Evolutionary conservation across 2,797 vertebrate genomes (phyloP).

Genomic region (Enoplosus armatus): DNA sequence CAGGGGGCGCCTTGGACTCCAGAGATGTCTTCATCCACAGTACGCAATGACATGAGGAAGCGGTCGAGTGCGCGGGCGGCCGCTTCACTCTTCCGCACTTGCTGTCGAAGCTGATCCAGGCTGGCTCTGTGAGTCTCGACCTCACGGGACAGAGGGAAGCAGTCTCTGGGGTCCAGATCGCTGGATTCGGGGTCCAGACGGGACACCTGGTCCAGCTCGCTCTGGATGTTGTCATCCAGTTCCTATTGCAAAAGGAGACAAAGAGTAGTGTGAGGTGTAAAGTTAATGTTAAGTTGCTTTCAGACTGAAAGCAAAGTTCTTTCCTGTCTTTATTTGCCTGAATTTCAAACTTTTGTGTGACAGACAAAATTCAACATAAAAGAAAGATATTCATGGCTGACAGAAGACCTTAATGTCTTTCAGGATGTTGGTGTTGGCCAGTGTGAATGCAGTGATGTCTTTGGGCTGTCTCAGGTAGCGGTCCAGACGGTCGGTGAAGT

Average conservation of each 20-base stretch:
- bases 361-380: neutral
- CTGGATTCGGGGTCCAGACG: constrained; percentile 82
- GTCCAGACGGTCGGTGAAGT: constrained; percentile 84
- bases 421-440: constrained; percentile 82
- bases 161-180: constrained; percentile 86
- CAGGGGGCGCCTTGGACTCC: constrained; percentile 64
- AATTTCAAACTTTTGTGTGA: neutral
- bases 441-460: constrained; percentile 80
- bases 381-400: neutral
- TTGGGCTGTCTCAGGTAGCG: constrained; percentile 85
- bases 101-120: constrained; percentile 86
- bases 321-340: no score
- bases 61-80: constrained; percentile 88
- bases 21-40: constrained; percentile 80
- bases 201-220: constrained; percentile 86
- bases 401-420: constrained; percentile 84
- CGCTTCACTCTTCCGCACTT: constrained; percentile 84
- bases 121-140: constrained; percentile 85
- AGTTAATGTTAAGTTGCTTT: neutral
- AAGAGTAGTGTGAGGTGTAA: neutral
- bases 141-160: constrained; percentile 83
- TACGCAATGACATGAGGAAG: constrained; percentile 89
- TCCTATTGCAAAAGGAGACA: constrained; percentile 62
- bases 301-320: neutral
- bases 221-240: constrained; percentile 85